phyloP scores from a whole-genome alignment of 2,797 vertebrate species.

The Argentina silus region DNA sequence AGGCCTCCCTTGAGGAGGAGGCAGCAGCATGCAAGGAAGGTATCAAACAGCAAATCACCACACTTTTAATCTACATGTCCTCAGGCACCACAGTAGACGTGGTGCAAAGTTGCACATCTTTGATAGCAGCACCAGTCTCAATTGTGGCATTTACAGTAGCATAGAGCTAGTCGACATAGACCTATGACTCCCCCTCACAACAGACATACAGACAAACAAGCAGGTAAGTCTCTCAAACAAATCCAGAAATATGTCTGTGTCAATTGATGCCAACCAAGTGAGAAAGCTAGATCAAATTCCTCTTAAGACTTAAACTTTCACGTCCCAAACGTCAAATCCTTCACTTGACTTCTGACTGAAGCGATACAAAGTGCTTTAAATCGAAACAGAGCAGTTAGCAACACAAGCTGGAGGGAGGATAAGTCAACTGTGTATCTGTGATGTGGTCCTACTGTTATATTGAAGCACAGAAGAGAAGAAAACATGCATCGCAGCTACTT shows the following conservation, averaged over 20 bases:
- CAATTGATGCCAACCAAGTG: neutral
- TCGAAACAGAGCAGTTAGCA: neutral
- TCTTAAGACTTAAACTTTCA: too few relatives aligned
- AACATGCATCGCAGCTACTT: neutral
- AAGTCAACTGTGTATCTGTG: too few relatives aligned
- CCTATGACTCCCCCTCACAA: neutral
- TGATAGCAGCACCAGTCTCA: neutral
- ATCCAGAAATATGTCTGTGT: neutral
- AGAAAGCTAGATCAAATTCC: neutral
- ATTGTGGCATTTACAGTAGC: neutral
- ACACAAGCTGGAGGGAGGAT: neutral
- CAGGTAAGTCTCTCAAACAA: neutral
- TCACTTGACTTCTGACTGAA: too few relatives aligned
- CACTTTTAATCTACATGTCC: constrained; percentile 28
- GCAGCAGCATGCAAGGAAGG: constrained; percentile 37
- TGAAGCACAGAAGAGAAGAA: neutral
- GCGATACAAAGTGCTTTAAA: too few relatives aligned
- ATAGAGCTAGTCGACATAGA: neutral
- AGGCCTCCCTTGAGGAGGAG: constrained; percentile 49
- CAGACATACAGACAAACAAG: neutral
- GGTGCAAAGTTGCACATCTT: constrained; percentile 20
- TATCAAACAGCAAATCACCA: constrained; percentile 42
- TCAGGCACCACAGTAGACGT: constrained; percentile 33
- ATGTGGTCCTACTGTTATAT: too few relatives aligned
- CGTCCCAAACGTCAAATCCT: too few relatives aligned